Evolutionary conservation across 1,140 invertebrate genomes (phyloP).

Genomic region (Ditylenchus dipsaci): DNA sequence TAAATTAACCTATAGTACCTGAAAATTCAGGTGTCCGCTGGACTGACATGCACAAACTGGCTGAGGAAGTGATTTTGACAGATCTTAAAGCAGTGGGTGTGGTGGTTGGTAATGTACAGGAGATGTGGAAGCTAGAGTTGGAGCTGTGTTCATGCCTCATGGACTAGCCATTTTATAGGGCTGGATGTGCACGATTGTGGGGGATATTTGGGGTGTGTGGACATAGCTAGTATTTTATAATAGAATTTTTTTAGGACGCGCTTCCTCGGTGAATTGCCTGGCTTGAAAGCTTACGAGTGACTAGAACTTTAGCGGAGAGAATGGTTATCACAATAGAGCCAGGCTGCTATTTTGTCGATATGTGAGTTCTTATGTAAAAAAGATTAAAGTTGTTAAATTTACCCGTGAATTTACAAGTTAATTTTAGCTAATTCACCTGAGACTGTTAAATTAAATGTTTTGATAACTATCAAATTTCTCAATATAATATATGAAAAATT

Average conservation of each 20-base stretch:
- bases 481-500: no score
- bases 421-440: not conserved
- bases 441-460: no score
- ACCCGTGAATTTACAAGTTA: not conserved
- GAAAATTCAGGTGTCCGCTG: constrained; percentile 63
- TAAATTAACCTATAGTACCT: no score
- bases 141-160: constrained; percentile 88
- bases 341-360: constrained; percentile 87
- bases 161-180: constrained; percentile 78
- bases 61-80: constrained; percentile 73
- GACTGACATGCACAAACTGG: constrained; percentile 85
- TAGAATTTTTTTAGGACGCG: constrained; percentile 38
- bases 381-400: no score
- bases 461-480: no score
- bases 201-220: constrained; percentile 69
- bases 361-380: constrained; percentile 9
- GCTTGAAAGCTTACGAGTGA: constrained; percentile 75
- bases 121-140: constrained; percentile 75
- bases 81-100: constrained; percentile 73
- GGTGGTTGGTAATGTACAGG: constrained; percentile 75
- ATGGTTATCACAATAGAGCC: constrained; percentile 96
- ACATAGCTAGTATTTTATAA: not conserved
- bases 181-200: constrained; percentile 95
- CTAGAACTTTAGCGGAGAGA: constrained; percentile 70
- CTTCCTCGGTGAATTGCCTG: constrained; percentile 65